Evolutionary conservation across 2,888 invertebrate genomes (phyloP).

Genomic region (Schizaphis graminum): DNA sequence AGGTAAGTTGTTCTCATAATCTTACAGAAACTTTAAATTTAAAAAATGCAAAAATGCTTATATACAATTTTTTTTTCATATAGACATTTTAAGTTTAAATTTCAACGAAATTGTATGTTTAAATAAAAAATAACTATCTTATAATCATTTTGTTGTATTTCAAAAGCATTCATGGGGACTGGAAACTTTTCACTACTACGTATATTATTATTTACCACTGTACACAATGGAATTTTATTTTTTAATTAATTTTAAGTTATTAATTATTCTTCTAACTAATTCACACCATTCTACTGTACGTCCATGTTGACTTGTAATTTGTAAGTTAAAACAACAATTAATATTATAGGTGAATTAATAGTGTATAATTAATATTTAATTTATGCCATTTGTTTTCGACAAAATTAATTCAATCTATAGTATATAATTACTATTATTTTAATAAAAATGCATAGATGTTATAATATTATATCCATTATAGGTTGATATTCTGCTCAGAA

Average conservation of each 20-base stretch:
- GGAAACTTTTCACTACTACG: neutral
- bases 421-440: neutral
- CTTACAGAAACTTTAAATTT: too few relatives aligned
- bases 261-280: neutral
- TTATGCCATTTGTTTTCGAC: neutral
- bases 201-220: neutral
- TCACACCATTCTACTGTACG: neutral
- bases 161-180: neutral
- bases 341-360: neutral
- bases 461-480: neutral
- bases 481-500: neutral
- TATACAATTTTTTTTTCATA: too few relatives aligned
- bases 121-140: neutral
- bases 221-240: too few relatives aligned
- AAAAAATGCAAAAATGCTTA: too few relatives aligned
- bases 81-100: too few relatives aligned
- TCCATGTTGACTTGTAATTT: neutral
- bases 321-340: neutral
- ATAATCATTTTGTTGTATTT: neutral
- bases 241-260: neutral
- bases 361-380: neutral
- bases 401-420: neutral
- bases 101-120: too few relatives aligned
- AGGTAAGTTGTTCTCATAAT: too few relatives aligned
- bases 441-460: neutral